phyloP scores from a whole-genome alignment of 2,113 vertebrate genomes.

The Stegastes partitus region DNA sequence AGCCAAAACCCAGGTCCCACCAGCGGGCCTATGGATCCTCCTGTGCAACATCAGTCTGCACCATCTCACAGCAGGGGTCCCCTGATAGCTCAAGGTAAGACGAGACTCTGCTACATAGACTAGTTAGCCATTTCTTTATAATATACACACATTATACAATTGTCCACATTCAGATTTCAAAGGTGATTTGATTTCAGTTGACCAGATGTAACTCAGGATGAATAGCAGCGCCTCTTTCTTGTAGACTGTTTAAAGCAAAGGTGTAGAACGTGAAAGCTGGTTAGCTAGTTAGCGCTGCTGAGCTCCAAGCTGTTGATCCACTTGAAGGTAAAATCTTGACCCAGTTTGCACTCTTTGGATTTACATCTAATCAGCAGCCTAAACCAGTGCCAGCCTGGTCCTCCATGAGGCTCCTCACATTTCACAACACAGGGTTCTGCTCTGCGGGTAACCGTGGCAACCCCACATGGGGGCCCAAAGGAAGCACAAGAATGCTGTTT shows the following conservation, averaged over 20 bases:
- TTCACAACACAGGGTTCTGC: slow-evolving; percentile 61
- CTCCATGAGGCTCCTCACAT: slow-evolving; percentile 55
- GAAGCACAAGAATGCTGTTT: slow-evolving; percentile 76
- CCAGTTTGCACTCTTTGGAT: slow-evolving; percentile 72
- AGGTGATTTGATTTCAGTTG: not conserved
- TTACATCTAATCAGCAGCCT: slow-evolving; percentile 68
- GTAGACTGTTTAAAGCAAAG: slow-evolving; percentile 34
- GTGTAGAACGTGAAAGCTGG: slow-evolving; percentile 58
- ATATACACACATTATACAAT: not conserved
- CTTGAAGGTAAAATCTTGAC: slow-evolving; percentile 79
- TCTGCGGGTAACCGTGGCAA: slow-evolving; percentile 58
- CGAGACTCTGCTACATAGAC: not conserved
- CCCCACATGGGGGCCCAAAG: slow-evolving; percentile 51
- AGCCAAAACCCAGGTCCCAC: slow-evolving; percentile 80
- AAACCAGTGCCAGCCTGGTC: slow-evolving; percentile 55
- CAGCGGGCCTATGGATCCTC: slow-evolving; percentile 77
- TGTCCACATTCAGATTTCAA: not conserved
- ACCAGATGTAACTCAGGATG: not conserved
- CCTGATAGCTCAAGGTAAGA: slow-evolving; percentile 77
- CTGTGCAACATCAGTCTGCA: slow-evolving; percentile 78
- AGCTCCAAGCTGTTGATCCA: slow-evolving; percentile 75
- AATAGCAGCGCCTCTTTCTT: slow-evolving; percentile 9
- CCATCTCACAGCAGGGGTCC: slow-evolving; percentile 78
- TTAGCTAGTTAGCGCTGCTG: slow-evolving; percentile 56
- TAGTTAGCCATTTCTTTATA: not conserved